These are phyloP conservation scores for Grammatotria lemairii DNA, from an alignment of 2,113 vertebrate genomes.

Conservation along the genomic window DNA sequence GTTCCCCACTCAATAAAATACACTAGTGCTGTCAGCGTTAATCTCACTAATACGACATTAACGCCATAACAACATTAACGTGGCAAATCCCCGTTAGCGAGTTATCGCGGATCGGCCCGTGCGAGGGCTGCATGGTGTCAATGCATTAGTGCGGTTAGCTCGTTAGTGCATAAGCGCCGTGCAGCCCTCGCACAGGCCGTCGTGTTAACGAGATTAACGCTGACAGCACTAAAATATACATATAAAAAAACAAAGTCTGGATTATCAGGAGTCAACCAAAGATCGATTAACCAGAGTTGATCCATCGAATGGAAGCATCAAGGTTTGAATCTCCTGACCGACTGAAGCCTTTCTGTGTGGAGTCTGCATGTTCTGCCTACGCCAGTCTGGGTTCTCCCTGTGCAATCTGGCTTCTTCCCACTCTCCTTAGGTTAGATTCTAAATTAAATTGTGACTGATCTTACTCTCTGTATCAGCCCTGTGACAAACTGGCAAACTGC, in stretches of 20 bases:
- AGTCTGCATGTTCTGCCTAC: background rate
- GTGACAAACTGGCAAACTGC: background rate
- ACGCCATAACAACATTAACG: background rate
- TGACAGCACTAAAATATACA: background rate
- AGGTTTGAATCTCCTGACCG: background rate
- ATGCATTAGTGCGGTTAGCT: background rate
- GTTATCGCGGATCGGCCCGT: background rate
- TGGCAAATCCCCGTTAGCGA: background rate
- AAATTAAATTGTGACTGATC: background rate
- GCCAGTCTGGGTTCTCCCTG: background rate
- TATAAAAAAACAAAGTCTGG: background rate
- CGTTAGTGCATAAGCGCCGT: rapidly evolving
- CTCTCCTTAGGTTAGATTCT: background rate
- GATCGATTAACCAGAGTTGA: background rate
- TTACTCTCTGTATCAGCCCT: background rate
- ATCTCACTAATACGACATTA: background rate
- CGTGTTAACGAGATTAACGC: rapidly evolving
- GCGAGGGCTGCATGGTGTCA: rapidly evolving
- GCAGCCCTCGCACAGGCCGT: background rate
- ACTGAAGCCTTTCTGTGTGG: background rate
- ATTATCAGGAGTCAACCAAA: rapidly evolving
- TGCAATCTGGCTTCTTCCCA: background rate
- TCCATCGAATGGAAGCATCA: rapidly evolving
- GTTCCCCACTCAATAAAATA: background rate
- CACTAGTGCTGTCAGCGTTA: background rate